Conservation (phyloP, 2,888 invertebrate species). For the Xylota sylvarum region DNA sequence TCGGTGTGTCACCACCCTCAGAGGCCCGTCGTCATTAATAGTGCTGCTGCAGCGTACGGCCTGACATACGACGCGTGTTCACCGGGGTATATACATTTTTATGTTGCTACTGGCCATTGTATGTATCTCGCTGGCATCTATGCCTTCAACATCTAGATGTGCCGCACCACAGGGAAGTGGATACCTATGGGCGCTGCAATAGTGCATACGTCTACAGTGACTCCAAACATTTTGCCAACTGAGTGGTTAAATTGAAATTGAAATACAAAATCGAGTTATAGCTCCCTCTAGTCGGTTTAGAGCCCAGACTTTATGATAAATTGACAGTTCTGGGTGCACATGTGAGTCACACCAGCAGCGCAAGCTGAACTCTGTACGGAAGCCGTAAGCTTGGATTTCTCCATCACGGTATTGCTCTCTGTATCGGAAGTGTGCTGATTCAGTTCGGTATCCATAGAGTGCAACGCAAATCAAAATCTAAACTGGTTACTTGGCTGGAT, state of each 20-base stretch:
- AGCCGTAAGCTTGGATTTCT: slow-evolving; percentile 62
- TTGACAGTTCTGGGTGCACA: slow-evolving; percentile 66
- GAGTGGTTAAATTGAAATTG: slow-evolving; percentile 54
- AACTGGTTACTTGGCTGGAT: slow-evolving; percentile 50
- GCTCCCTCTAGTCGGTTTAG: background rate
- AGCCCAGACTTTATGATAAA: slow-evolving; percentile 48
- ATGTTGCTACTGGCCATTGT: slow-evolving; percentile 66
- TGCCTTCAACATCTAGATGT: slow-evolving; percentile 45
- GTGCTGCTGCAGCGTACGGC: slow-evolving; percentile 31
- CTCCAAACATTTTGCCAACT: slow-evolving; percentile 32
- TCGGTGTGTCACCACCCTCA: slow-evolving; percentile 5
- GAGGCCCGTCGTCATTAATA: slow-evolving; percentile 44
- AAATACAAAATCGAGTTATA: slow-evolving; percentile 45
- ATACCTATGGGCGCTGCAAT: slow-evolving; percentile 21
- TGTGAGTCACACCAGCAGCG: slow-evolving; percentile 61
- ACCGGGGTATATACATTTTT: slow-evolving; percentile 39
- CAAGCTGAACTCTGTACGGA: slow-evolving; percentile 64
- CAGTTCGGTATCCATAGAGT: slow-evolving; percentile 58
- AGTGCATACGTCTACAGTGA: background rate
- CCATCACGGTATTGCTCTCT: slow-evolving; percentile 20
- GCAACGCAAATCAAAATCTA: slow-evolving; percentile 57
- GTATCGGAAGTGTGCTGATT: slow-evolving; percentile 72
- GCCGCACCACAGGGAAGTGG: slow-evolving; percentile 37
- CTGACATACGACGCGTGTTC: slow-evolving; percentile 71
- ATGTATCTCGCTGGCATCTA: slow-evolving; percentile 35